Evolutionary conservation across 2,888 invertebrate genomes (phyloP), one percentile per base, ranked within the genome.

Genomic region (Hyalella azteca): DNA sequence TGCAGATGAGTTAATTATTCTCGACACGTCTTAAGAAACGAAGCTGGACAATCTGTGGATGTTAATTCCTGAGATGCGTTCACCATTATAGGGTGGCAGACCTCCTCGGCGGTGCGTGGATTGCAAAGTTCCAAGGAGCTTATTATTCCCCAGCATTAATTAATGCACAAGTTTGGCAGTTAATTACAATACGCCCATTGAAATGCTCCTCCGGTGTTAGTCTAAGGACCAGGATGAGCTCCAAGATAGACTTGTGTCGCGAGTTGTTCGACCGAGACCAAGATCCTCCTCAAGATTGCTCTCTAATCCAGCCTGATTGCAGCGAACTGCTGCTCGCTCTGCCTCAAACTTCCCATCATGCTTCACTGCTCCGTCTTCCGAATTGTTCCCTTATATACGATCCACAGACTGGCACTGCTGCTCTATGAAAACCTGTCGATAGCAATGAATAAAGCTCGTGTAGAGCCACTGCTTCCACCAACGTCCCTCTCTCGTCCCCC

Each of bases 1-100:
- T 66, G 66, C 66, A 66, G 66, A 66, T 66, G 66, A 66, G 66
- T 36, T 66, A 66, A 66, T 66, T 66, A 66, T 66, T 66, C 66
- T n/a, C 32, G 29, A 66, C 32, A 36, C 66, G 36, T 36, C 36
- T 36, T n/a, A 36, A 66, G 66, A 66, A 66, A 66, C 22, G 29
- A 29, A 66, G 19, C 36, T 29, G 66, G 66, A 66, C 66, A 66
- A 66, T 66, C 66, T 66, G 66, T 36, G 36, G 29, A 36, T 29
- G 66, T 66, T n/a, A n/a, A n/a, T n/a, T 29, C 39, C 29, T 29
- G 1, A 66, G 32, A 36, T 15, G 36, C 66, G 66, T 19, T 66
- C 36, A 66, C 66, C 36, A 36, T 36, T 66, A 54, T 54, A 26
- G 26, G 54, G 29, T 26, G 9, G 29, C 26, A 54, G 54, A 26